These are phyloP conservation scores for Octodonta nipae DNA, from an alignment of 2,888 invertebrate genomes.

Conservation along the genomic window DNA sequence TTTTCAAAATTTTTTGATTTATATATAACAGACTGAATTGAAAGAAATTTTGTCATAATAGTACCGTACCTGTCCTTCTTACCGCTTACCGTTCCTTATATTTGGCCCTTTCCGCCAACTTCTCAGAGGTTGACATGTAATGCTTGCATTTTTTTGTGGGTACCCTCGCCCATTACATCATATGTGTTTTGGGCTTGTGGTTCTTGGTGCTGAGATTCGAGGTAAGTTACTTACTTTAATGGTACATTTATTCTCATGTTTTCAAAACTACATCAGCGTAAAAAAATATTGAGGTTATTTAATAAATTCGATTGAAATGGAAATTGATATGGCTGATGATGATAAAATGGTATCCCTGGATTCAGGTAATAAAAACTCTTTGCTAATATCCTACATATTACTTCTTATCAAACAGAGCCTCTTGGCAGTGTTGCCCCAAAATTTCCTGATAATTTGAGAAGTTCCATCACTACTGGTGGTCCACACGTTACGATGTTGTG, in stretches of 20 bases:
- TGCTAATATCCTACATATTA: too few species aligned
- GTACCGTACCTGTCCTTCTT: constrained; percentile 24
- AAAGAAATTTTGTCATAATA: not conserved
- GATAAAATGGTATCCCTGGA: constrained; percentile 21
- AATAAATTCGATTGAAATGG: too few species aligned
- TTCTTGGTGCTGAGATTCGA: too few species aligned
- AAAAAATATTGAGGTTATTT: too few species aligned
- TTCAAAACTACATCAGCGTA: too few species aligned
- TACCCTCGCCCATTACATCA: constrained; percentile 31
- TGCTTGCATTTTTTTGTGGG: constrained; percentile 20
- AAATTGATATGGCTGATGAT: not conserved
- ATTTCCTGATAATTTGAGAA: constrained; percentile 31
- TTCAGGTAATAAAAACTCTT: too few species aligned
- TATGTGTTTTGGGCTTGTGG: constrained; percentile 13
- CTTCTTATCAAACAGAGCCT: constrained; percentile 47
- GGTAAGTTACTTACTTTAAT: too few species aligned
- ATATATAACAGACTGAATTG: constrained; percentile 6
- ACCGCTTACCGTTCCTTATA: constrained; percentile 13
- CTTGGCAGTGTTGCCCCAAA: constrained; percentile 39
- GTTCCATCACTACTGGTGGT: constrained; percentile 21
- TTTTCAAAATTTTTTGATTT: constrained; percentile 13
- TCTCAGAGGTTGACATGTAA: not conserved
- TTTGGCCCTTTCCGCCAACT: not conserved
- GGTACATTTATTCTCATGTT: too few species aligned
- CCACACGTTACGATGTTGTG: constrained; percentile 43